Evolutionary conservation across 2,113 vertebrate species (phyloP), one percentile per base, ranked within the genome.

Genomic region (Myotis brandtii): DNA sequence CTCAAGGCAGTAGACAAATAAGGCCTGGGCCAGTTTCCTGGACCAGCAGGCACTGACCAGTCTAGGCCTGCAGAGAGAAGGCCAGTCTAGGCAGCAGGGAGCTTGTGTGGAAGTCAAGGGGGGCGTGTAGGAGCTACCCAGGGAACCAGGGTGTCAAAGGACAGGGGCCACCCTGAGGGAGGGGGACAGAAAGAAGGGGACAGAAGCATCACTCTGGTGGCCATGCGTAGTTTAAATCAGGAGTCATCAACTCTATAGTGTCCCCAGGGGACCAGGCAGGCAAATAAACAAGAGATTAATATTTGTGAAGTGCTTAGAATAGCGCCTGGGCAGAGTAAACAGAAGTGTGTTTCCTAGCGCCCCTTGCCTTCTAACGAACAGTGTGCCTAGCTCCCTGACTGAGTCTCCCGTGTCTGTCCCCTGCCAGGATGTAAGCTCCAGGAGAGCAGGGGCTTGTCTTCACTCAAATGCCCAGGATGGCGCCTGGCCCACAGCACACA

Each of bases 1-100:
- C 50, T 40, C n/a, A 10, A 27, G 4, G 34, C 32, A 50, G 40
- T 37, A 66, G 93, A 25, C 11, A 4, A 0, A 25, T 20, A 50
- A 23, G 70, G 59, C 56, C 48, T 27, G 27, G 20, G 40, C 73
- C 4, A 16, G 46, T 80, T 62, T 37, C 69, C 69, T 34, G 37
- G 40, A 13, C n/a, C 0, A 2, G 37, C 0, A 0, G 54, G 40
- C 12, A 64, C 62, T 0, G 3, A 54, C 1, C 43, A n/a, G 79
- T 34, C 70, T 40, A 43, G 43, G 32, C 40, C 64, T 14, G 16
- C 8, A 5, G 67, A 14, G 34, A 43, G 25, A 11, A 37, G 5
- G 3, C 12, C 46, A 21, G 30, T 32, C 46, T 16, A 62, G 83
- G 12, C 9, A 21, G n/a, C 16, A 20, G 17, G 81, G 46, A 27